Percentiles rank a stretch among this genome's conserved stretches.
Evolutionary conservation across 2,113 vertebrate species (phyloP).

Genomic region (Hemiprocne comata): DNA sequence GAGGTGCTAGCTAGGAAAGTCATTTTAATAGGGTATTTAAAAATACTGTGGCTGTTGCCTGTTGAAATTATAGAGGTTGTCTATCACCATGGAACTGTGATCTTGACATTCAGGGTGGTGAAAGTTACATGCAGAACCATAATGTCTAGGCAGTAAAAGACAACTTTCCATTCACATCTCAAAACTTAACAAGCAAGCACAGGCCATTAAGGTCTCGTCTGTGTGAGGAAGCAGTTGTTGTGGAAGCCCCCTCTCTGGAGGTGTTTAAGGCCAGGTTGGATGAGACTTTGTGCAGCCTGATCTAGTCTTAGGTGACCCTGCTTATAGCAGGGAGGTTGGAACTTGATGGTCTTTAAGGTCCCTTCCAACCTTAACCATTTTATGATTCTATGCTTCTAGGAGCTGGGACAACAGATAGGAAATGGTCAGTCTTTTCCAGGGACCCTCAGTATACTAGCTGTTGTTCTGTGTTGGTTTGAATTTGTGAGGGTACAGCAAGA

Average conservation of each 20-base stretch:
- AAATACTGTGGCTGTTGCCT: not conserved
- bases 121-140: not conserved
- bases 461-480: not conserved
- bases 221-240: not conserved
- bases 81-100: not conserved
- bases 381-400: too few species aligned
- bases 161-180: not conserved
- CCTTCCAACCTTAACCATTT: too few species aligned
- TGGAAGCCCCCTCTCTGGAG: too few species aligned
- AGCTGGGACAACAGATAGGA: not conserved
- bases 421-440: not conserved
- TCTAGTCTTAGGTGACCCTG: too few species aligned
- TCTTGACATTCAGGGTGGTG: not conserved
- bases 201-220: not conserved
- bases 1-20: not conserved
- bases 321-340: too few species aligned
- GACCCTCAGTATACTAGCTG: not conserved
- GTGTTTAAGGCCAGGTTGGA: too few species aligned
- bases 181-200: not conserved
- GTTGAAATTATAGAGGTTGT: not conserved
- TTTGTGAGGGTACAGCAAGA: not conserved
- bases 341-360: too few species aligned
- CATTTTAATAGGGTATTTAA: not conserved
- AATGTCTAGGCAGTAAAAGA: not conserved
- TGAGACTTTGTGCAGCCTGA: too few species aligned